Evolutionary conservation across 2,113 vertebrate species (phyloP), one percentile per base, ranked within the genome.

Genomic region (Entelurus aequoreus): DNA sequence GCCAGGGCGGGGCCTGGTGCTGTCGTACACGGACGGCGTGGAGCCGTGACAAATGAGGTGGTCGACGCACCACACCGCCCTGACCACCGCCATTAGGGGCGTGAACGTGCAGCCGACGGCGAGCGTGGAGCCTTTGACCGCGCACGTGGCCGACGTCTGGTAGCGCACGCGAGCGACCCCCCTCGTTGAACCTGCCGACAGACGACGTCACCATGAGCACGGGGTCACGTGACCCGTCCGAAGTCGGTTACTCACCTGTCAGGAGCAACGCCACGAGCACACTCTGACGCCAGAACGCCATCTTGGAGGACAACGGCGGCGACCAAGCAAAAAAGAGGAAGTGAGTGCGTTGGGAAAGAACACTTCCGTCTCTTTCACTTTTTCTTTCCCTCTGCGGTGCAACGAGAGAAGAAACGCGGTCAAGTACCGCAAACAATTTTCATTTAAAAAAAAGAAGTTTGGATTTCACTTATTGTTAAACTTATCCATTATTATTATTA

Each of bases 1-100:
- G 47, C 11, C 0, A 8, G 0, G 28, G 1, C 0, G 8, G 0
- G 0, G 0, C 12, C 3, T 8, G 0, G 7, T 0, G 2, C 71
- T 84, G 69, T 81, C 71, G 9, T 42, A 79, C 52, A 81, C 76
- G 48, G 69, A 60, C 0, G 58, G 68, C 1, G 0, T 6, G 1
- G 0, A 0, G 0, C 0, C 8, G 0, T 44, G 60, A 54, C 76
- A 79, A 13, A 72, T 53, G 0, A 0, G 0, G 57, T 79, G 72
- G 0, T 66, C 54, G 14, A 49, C 0, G 50, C 76, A 79, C 76
- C 76, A 78, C 13, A 0, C 5, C 0, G 63, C 54, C 48, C 65
- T 52, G 13, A 19, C 1, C 13, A 67, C 19, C 48, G 16, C 0
- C 4, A 8, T 1, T 0, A 12, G 0, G 1, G 47, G 16, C 0